Evolutionary conservation across 2,113 vertebrate species (phyloP).

Genomic region (Hemicordylus capensis): DNA sequence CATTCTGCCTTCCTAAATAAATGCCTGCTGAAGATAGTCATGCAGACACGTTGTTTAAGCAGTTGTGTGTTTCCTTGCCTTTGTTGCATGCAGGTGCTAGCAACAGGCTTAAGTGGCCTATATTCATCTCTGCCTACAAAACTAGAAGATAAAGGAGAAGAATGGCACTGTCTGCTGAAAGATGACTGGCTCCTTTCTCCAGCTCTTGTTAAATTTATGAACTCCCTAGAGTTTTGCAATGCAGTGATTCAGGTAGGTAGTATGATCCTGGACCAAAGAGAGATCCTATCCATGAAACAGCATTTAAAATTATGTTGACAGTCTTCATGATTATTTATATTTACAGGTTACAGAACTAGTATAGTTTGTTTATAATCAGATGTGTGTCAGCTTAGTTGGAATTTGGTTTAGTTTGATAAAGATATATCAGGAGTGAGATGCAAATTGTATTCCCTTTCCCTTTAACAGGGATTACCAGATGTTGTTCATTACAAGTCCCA

Average conservation of each 20-base stretch:
- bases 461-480: too few species aligned
- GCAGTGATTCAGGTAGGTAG: slow-evolving; percentile 91
- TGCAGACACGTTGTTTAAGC: not conserved
- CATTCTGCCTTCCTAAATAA: not conserved
- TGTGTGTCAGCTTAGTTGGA: not conserved
- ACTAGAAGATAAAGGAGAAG: slow-evolving; percentile 88
- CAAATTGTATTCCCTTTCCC: not conserved
- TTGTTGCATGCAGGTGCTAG: slow-evolving; percentile 84
- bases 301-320: not conserved
- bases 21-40: not conserved
- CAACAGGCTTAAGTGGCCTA: slow-evolving; percentile 94
- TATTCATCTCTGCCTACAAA: slow-evolving; percentile 95
- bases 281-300: not conserved
- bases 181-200: slow-evolving; percentile 93
- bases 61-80: not conserved
- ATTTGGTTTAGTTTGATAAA: slow-evolving; percentile 6
- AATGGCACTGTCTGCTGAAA: slow-evolving; percentile 92
- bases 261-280: rapidly evolving
- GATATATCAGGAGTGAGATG: slow-evolving; percentile 18
- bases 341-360: not conserved
- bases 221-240: slow-evolving; percentile 97
- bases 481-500: too few species aligned
- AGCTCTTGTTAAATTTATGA: slow-evolving; percentile 93
- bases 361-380: too few species aligned
- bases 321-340: not conserved